Evolutionary conservation across 2,888 invertebrate species (phyloP), one percentile per base, ranked within the genome.

Genomic region (Nudaria mundana): DNA sequence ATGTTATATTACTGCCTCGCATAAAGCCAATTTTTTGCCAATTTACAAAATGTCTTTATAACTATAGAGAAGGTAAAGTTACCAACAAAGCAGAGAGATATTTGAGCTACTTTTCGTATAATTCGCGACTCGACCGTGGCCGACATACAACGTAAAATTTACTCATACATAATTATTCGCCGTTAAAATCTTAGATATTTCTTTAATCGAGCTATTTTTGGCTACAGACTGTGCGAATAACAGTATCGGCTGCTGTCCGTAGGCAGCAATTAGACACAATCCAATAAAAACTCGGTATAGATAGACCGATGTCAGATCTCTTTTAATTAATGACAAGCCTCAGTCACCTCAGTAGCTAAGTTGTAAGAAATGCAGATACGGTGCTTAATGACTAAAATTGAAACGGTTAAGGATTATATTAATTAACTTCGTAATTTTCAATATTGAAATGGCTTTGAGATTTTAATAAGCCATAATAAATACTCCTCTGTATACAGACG

Each of bases 41-140:
- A n/a, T n/a, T n/a, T n/a, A n/a, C n/a, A 22, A 11, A 14, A 30
- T 20, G 22, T 22, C 15, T 31, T 20, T 15, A n/a, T 22, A 10
- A 43, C n/a, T n/a, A 32, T 10, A 23, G 6, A 8, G 23, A n/a
- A 36, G 48, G 58, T 53, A 59, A 58, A 58, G 47, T 51, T 53
- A 44, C 34, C 36, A 36, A 24, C 44, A 35, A n/a, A 49, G 30
- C 25, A 41, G 38, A 33, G 38, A 33, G 37, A 38, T 53, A 58
- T 51, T n/a, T 51, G 53, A 53, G 42, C 41, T 38, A 40, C 50
- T 39, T 42, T 33, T 48, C 37, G 32, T 56, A 56, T 28, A 59
- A 53, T 58, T 56, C 35, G 58, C 56, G 53, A 44, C 38, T 45
- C 56, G 60, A 53, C 58, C 56, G 48, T 58, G 56, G 57, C 60